phyloP scores from a whole-genome alignment of 2,113 vertebrate genomes.

The Psittacus erithacus region DNA sequence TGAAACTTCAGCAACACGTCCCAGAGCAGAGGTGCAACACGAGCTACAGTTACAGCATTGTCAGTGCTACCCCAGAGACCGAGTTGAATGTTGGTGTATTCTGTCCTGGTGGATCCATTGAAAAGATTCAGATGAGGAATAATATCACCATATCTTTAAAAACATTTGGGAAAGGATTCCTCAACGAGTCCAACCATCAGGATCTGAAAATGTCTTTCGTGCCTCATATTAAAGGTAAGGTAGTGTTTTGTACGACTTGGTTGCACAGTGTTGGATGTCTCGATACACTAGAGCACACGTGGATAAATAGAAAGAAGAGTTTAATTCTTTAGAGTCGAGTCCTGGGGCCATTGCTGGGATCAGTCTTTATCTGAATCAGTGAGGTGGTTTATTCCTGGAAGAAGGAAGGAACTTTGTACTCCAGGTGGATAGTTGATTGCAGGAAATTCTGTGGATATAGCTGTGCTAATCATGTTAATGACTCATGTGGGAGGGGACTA shows the following conservation, averaged over 20 bases:
- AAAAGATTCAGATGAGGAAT: constrained; percentile 83
- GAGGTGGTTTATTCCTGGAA: neutral
- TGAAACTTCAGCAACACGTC: constrained; percentile 78
- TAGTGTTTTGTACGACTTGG: neutral
- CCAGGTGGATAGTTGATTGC: neutral
- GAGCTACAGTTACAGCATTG: constrained; percentile 69
- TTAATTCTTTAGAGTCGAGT: neutral
- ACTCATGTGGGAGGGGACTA: neutral
- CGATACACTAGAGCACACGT: neutral
- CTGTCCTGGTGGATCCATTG: constrained; percentile 82
- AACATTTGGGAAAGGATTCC: constrained; percentile 23
- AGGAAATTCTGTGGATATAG: neutral
- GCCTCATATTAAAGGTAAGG: constrained; percentile 82
- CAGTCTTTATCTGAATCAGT: neutral
- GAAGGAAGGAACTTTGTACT: neutral
- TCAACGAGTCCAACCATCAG: constrained; percentile 46
- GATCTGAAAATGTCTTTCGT: constrained; percentile 80
- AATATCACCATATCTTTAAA: constrained; percentile 80
- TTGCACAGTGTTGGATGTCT: neutral
- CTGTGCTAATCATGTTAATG: neutral
- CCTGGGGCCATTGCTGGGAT: neutral
- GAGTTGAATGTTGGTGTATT: constrained; percentile 82
- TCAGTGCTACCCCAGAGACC: constrained; percentile 55
- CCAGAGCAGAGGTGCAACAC: constrained; percentile 76
- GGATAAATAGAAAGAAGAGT: neutral